These are phyloP conservation scores for Drosophila quinaria DNA, from an alignment of 2,888 invertebrate genomes.

Conservation along the genomic window DNA sequence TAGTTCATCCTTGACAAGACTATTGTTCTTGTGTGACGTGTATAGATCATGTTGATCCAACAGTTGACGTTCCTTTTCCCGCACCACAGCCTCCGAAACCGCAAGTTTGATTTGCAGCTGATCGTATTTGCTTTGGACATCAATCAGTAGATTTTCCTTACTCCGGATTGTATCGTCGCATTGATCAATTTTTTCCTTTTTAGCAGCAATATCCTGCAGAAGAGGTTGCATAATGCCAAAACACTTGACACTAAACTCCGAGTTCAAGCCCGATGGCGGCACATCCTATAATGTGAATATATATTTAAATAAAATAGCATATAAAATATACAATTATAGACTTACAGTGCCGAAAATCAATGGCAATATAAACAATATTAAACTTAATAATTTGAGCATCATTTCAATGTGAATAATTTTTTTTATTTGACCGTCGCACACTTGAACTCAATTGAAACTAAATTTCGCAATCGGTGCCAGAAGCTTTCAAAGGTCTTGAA, in stretches of 20 bases:
- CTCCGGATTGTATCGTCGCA: neutral
- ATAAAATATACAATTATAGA: neutral
- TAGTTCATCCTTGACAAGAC: conserved; percentile 15
- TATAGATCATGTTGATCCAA: conserved; percentile 2
- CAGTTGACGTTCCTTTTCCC: conserved; percentile 16
- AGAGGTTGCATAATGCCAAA: conserved; percentile 11
- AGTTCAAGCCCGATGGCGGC: neutral
- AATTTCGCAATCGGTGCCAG: conserved; percentile 2
- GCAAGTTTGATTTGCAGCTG: conserved; percentile 7
- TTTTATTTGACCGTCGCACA: conserved; percentile 9
- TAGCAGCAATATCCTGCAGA: conserved; percentile 12
- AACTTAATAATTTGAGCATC: neutral
- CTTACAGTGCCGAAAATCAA: neutral
- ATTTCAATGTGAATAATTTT: neutral
- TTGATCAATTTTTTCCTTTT: conserved; percentile 9
- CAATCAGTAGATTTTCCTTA: neutral
- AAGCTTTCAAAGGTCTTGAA: conserved; percentile 4
- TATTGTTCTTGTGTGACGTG: conserved; percentile 5
- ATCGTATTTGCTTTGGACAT: neutral
- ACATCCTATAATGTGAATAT: neutral
- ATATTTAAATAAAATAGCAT: neutral
- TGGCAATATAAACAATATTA: neutral
- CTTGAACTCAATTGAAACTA: conserved; percentile 16
- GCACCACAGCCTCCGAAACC: conserved; percentile 3
- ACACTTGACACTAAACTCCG: conserved; percentile 8